Percentiles rank a stretch among this genome's conserved stretches.
These are phyloP conservation scores for Alouatta palliata DNA, from an alignment of 2,113 vertebrate species.

Conservation along the genomic window DNA sequence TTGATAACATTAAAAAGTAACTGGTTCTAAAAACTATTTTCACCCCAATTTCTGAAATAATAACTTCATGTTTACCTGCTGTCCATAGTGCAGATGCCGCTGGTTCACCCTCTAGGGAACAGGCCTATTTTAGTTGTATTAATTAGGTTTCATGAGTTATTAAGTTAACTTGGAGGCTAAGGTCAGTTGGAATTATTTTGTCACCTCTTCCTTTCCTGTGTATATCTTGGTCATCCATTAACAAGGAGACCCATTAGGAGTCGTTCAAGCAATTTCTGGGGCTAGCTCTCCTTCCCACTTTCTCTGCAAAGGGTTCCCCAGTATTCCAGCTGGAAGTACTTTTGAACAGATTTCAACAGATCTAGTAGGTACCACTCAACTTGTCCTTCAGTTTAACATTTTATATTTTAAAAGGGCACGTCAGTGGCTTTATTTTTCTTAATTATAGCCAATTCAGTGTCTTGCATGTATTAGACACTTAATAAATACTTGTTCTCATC, in stretches of 20 bases:
- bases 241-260: not conserved
- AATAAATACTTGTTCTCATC: not conserved
- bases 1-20: not conserved
- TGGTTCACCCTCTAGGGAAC: not conserved
- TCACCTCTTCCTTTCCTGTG: not conserved
- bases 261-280: not conserved
- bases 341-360: not conserved
- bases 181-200: not conserved
- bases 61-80: not conserved
- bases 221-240: not conserved
- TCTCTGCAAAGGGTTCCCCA: not conserved
- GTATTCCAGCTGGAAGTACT: not conserved
- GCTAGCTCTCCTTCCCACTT: not conserved
- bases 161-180: not conserved
- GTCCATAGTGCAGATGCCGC: not conserved
- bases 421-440: not conserved
- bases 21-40: not conserved
- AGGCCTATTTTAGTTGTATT: not conserved
- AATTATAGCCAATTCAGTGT: not conserved
- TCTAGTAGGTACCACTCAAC: not conserved
- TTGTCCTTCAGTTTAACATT: not conserved
- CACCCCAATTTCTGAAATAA: not conserved
- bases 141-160: not conserved
- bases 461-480: not conserved
- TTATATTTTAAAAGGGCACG: not conserved